These are phyloP conservation scores for Arrhopalites spinosus DNA, from an alignment of 2,888 invertebrate species.

Conservation along the genomic window DNA sequence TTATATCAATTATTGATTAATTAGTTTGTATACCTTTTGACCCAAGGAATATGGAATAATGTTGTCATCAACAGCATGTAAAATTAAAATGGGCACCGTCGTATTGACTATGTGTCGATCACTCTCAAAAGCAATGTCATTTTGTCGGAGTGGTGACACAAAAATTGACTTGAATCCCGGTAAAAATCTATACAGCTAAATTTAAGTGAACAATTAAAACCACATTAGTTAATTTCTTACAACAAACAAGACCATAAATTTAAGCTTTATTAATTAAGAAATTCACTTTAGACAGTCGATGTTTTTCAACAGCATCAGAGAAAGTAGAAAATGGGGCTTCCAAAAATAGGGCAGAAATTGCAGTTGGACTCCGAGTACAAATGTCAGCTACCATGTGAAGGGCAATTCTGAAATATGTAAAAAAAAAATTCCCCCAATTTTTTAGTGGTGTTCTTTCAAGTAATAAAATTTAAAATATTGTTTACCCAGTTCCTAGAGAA, in stretches of 20 bases:
- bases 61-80: conserved; percentile 85
- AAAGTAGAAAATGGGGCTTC: conserved; percentile 88
- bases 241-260: too few species aligned
- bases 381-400: background rate
- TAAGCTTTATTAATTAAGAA: too few species aligned
- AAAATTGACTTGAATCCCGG: conserved; percentile 77
- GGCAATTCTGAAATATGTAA: background rate
- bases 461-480: conserved; percentile 1
- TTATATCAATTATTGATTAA: too few species aligned
- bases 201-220: too few species aligned
- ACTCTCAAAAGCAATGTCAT: conserved; percentile 76
- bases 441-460: background rate
- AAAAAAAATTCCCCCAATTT: background rate
- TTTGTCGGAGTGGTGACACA: conserved; percentile 73
- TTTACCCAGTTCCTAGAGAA: conserved; percentile 77
- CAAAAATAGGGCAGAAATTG: conserved; percentile 71
- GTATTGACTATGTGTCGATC: conserved; percentile 72
- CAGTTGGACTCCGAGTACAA: background rate
- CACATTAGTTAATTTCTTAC: too few species aligned
- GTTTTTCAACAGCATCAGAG: conserved; percentile 8
- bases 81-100: conserved; percentile 76
- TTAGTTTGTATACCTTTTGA: conserved; percentile 69
- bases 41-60: conserved; percentile 83
- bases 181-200: conserved; percentile 71
- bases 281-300: background rate